phyloP scores from a whole-genome alignment of 2,888 invertebrate species.

The Clanis bilineata region DNA sequence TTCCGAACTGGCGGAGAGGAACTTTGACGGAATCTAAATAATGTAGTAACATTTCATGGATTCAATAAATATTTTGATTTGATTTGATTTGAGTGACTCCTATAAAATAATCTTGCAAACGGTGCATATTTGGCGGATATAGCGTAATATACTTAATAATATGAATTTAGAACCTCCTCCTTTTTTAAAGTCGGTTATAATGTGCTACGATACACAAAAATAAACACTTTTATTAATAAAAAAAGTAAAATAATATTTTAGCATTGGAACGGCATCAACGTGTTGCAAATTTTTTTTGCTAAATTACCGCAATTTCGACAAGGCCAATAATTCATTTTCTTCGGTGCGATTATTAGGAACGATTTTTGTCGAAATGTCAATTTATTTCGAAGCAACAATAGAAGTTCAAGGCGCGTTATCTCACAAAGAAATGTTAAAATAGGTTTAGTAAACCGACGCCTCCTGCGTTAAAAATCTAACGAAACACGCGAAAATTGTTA shows the following conservation, averaged over 20 bases:
- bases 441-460: constrained; percentile 38
- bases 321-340: not conserved
- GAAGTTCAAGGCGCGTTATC: constrained; percentile 58
- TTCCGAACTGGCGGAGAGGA: too few species aligned
- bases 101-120: too few species aligned
- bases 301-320: not conserved
- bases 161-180: too few species aligned
- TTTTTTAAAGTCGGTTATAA: too few species aligned
- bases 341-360: not conserved
- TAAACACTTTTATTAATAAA: not conserved
- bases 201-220: too few species aligned
- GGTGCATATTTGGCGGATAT: too few species aligned
- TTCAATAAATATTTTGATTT: too few species aligned
- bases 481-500: too few species aligned
- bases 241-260: not conserved
- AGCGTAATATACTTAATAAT: too few species aligned
- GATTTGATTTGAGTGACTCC: too few species aligned
- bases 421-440: constrained; percentile 45
- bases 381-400: constrained; percentile 38
- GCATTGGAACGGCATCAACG: not conserved
- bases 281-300: not conserved
- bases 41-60: too few species aligned
- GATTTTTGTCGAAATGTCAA: constrained; percentile 26
- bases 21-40: too few species aligned
- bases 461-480: not conserved